Base-by-base conservation (phyloP, 2,113 vertebrate genomes). In the Polyodon spathula region DNA sequence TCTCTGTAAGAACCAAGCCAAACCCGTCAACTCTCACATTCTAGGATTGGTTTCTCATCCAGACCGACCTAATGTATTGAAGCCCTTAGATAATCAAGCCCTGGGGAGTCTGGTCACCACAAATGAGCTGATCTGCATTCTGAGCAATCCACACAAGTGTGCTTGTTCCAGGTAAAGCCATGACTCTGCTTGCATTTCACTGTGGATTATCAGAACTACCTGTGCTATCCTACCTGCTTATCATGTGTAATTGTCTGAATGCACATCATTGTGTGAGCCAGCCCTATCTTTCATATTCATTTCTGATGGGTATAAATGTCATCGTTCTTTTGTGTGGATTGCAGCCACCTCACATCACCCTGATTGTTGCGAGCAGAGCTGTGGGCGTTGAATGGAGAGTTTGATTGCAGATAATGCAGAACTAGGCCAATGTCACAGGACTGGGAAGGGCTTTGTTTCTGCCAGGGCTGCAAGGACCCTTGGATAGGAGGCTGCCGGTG, bases 381-480 rank as follows among this genome's bases (percentile, higher is more conserved):
- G 67, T 76, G 80, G 81, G 80, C 83, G 79, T 76, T 70, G 76
- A 83, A 81, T 68, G 66, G 69, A 78, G 82, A 78, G 8, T 84
- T 83, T 83, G 82, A 88, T 86, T 88, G 86, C 81, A 87, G 84
- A 85, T 84, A 85, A 79, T 81, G 79, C 74, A 69, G 66, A 78
- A 77, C 57, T 66, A 78, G 75, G 83, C 78, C 80, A 85, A 78
- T 72, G 76, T 74, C 73, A 73, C 57, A 61, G 65, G 73, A 78
- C 73, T 72, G 67, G n/a, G n/a, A n/a, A n/a, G n/a, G n/a, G n/a
- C n/a, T n/a, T n/a, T n/a, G n/a, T n/a, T n/a, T n/a, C n/a, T n/a
- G n/a, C n/a, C n/a, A n/a, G n/a, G n/a, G n/a, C n/a, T n/a, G n/a
- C n/a, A n/a, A n/a, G n/a, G n/a, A n/a, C n/a, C n/a, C n/a, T n/a